Base-by-base conservation (phyloP, 2,797 vertebrate species). In the Acipenser oxyrinchus region DNA sequence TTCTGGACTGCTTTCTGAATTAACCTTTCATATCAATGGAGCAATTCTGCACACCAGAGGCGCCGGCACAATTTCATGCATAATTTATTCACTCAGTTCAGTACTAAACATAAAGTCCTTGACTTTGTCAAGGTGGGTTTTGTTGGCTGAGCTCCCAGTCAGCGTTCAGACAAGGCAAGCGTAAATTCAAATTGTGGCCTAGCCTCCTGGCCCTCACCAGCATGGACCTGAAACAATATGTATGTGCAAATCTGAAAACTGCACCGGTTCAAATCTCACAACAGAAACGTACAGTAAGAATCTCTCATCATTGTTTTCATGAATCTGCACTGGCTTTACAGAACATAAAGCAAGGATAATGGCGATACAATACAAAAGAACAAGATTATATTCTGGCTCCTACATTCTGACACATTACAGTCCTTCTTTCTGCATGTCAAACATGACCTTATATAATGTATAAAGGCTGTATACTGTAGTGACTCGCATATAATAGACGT, bases 21-120 rank as follows among this genome's bases (percentile, higher is more conserved):
- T 90, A 91, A 91, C 89, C 87, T 91, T 90, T 91, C 87, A 88
- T 90, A 89, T 89, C 87, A 88, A 90, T 89, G 86, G 87, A 90
- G 89, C 89, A 89, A 89, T 89, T 89, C 86, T 83, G 84, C 86
- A 87, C 88, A 89, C 89, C 83, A 86, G 88, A 88, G 87, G 89
- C 86, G 86, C 88, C 80, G 70, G 86, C 81, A 87, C 89, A 89
- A 90, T 90, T 91, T 90, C 90, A 90, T 90, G 90, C 90, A 89
- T 90, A 90, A 90, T 91, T 91, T 90, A 89, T 89, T 87, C 86
- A 84, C 85, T 86, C 85, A 80, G 85, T 85, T 88, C 85, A 88
- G 89, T 87, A 88, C 87, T 88, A 88, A 88, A 87, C 80, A 81
- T 84, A 80, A 85, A 91, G 88, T 87, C 88, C 89, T 91, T 91